Conservation (phyloP, 2,113 vertebrate genomes). For the Montifringilla adamsi region DNA sequence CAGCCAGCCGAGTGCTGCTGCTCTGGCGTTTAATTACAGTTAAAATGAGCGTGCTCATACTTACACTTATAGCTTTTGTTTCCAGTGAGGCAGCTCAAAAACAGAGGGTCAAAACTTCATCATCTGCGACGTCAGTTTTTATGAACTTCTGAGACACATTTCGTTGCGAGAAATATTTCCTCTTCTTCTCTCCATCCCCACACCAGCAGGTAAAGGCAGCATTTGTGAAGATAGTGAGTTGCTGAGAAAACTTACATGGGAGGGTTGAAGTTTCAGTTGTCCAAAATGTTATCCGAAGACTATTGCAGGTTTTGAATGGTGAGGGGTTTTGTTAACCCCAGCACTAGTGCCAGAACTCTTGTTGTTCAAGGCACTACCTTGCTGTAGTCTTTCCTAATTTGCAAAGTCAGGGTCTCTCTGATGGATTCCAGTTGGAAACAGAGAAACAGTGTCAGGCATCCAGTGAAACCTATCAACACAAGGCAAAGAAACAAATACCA, state of each 20-base stretch:
- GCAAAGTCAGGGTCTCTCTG: background rate
- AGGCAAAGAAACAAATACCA: background rate
- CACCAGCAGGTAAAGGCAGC: background rate
- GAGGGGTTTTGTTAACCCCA: background rate
- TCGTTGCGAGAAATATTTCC: background rate
- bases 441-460: background rate
- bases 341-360: background rate
- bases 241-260: background rate
- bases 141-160: background rate
- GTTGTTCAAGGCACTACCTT: background rate
- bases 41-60: background rate
- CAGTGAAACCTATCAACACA: background rate
- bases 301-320: background rate
- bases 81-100: background rate
- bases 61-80: background rate
- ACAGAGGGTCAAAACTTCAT: background rate
- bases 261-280: background rate
- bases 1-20: background rate
- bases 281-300: background rate
- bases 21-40: background rate
- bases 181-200: background rate
- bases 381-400: background rate
- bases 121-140: background rate
- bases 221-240: background rate
- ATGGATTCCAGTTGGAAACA: background rate